A percentile compares a stretch with the other conserved stretches of the same genome.
Evolutionary conservation across 2,797 vertebrate genomes (phyloP).

Genomic region (Sebastes elongatus): DNA sequence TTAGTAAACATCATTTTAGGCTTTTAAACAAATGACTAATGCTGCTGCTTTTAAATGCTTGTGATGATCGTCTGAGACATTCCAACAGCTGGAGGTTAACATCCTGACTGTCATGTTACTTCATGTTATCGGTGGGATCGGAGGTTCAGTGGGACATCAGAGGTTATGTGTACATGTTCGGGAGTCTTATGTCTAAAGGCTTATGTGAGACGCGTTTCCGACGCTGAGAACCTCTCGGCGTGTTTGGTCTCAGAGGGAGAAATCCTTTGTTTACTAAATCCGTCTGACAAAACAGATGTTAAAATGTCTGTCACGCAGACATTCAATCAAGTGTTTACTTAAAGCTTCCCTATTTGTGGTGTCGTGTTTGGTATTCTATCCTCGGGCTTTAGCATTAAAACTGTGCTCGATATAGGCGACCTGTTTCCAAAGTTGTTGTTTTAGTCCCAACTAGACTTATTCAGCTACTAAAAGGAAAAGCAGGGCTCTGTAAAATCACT

Average conservation of each 20-base stretch:
- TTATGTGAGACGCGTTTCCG: slow-evolving; percentile 22
- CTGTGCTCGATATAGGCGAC: not conserved
- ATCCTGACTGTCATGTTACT: slow-evolving; percentile 53
- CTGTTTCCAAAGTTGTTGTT: slow-evolving; percentile 41
- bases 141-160: slow-evolving; percentile 24
- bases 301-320: slow-evolving; percentile 66
- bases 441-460: slow-evolving; percentile 32
- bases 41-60: not conserved
- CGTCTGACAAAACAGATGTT: slow-evolving; percentile 61
- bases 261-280: slow-evolving; percentile 70
- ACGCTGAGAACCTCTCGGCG: slow-evolving; percentile 53
- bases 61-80: not conserved
- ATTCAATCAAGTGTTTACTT: slow-evolving; percentile 56
- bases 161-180: slow-evolving; percentile 26
- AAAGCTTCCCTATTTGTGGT: slow-evolving; percentile 50
- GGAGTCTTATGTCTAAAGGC: slow-evolving; percentile 44
- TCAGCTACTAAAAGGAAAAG: slow-evolving; percentile 19
- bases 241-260: slow-evolving; percentile 60
- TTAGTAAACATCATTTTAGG: not conserved
- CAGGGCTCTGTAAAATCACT: not conserved
- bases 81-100: slow-evolving; percentile 20
- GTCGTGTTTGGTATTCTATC: slow-evolving; percentile 44
- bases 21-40: slow-evolving; percentile 18
- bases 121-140: slow-evolving; percentile 45
- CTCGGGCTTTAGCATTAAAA: slow-evolving; percentile 33